Evolutionary conservation across 2,113 vertebrate genomes (phyloP).

Genomic region (Tretioscincus oriximinensis): DNA sequence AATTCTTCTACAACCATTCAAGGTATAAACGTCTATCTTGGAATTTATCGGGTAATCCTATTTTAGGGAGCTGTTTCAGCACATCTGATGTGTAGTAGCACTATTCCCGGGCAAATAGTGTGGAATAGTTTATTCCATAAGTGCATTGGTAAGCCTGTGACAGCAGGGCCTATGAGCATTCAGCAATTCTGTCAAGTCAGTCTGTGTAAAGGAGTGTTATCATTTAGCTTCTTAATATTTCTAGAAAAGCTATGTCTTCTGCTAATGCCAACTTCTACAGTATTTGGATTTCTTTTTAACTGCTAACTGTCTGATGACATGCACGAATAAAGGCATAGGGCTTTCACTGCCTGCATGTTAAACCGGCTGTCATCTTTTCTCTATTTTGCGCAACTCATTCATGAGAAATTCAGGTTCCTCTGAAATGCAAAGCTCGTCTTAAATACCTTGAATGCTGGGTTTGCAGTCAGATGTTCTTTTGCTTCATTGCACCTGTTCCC

Average conservation of each 20-base stretch:
- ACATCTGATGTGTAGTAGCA: no score
- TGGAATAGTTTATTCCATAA: no score
- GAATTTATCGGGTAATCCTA: no score
- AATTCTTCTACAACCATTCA: no score
- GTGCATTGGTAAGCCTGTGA: no score
- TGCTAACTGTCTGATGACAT: not conserved
- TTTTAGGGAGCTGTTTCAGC: no score
- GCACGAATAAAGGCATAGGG: not conserved
- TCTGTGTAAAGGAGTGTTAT: no score
- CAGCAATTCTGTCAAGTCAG: not conserved
- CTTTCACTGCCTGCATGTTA: not conserved
- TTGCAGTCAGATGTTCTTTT: slow-evolving; percentile 63
- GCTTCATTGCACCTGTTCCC: slow-evolving; percentile 37
- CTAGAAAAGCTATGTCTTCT: not conserved
- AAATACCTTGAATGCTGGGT: slow-evolving; percentile 67
- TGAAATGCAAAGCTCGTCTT: not conserved
- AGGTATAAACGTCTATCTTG: no score
- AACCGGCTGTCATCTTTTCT: not conserved
- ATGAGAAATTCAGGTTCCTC: not conserved
- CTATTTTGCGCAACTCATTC: not conserved
- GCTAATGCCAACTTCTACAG: not conserved
- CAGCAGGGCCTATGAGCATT: not conserved
- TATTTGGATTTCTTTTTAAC: not conserved
- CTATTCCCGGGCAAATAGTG: no score
- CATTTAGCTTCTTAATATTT: no score